Base-by-base conservation (phyloP, 2,888 invertebrate species). In the Adelognathus sp. region DNA sequence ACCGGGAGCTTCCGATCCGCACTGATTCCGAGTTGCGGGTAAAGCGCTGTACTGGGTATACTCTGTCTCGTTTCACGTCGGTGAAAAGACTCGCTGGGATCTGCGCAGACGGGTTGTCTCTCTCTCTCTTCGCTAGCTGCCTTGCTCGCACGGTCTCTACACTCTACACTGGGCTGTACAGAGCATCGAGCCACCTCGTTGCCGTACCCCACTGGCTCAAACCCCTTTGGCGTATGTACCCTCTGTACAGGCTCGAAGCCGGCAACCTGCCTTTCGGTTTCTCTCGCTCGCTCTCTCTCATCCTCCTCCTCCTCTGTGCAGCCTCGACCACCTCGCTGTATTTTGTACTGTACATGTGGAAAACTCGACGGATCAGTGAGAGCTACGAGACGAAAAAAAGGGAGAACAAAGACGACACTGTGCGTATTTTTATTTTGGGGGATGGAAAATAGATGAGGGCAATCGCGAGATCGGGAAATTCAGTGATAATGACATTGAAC, bases 101-200 rank as follows among this genome's bases (percentile, higher is more conserved):
- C 86, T 87, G 87, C 87, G 87, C 87, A 87, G 85, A 84, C 83
- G 84, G 82, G 56, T 14, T 36, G 61, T 84, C 77, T n/a, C 77
- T 79, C 76, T 74, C 76, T 76, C 81, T 63, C 82, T 83, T 80
- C 69, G 70, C 41, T 31, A 69, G 41, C 61, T 39, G 58, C 29
- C 36, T 16, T 3, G 36, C 18, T 33, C n/a, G 29, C 31, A 29
- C 29, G n/a, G n/a, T n/a, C n/a, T 14, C 39, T 24, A 69, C 60
- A n/a, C n/a, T n/a, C n/a, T n/a, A n/a, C n/a, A n/a, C n/a, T n/a
- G n/a, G n/a, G n/a, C n/a, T n/a, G n/a, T n/a, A n/a, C n/a, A n/a
- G n/a, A n/a, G n/a, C 60, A 50, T 24, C 52, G 33, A 7, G 9
- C 11, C 21, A 1, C n/a, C 21, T 24, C 21, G 50, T 14, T 46